These are phyloP conservation scores for Homarus gammarus DNA, from an alignment of 2,888 invertebrate species.

Conservation along the genomic window DNA sequence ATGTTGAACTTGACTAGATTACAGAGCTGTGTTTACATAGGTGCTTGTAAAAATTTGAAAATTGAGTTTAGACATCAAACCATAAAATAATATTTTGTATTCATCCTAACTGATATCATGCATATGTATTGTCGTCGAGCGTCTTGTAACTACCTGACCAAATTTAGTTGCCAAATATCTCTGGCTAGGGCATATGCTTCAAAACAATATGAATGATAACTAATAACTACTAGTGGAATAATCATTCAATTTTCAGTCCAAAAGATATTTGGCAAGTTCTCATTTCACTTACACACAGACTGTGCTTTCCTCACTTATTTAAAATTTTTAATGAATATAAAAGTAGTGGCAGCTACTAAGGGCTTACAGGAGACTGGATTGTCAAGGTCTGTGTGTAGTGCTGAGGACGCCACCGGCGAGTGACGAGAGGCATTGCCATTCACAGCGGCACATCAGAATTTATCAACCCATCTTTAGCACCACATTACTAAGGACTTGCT, in stretches of 20 bases:
- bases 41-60: slow-evolving; percentile 50
- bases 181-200: background rate
- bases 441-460: slow-evolving; percentile 15
- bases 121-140: slow-evolving; percentile 45
- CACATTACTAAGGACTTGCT: slow-evolving; percentile 4
- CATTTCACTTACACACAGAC: slow-evolving; percentile 50
- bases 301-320: slow-evolving; percentile 2
- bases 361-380: slow-evolving; percentile 15
- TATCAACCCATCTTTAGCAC: background rate
- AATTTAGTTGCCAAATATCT: slow-evolving; percentile 41
- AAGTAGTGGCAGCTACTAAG: slow-evolving; percentile 12
- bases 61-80: slow-evolving; percentile 54
- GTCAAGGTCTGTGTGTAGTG: slow-evolving; percentile 26
- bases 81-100: slow-evolving; percentile 50
- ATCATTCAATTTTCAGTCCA: background rate
- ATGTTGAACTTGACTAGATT: slow-evolving; percentile 37
- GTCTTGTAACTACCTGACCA: slow-evolving; percentile 21
- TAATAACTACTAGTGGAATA: background rate
- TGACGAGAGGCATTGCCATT: slow-evolving; percentile 35
- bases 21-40: slow-evolving; percentile 53
- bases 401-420: slow-evolving; percentile 21
- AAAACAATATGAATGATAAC: background rate
- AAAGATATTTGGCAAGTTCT: slow-evolving; percentile 46
- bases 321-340: slow-evolving; percentile 30
- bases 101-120: slow-evolving; percentile 28